Evolutionary conservation across 2,113 vertebrate species (phyloP), one percentile per base, ranked within the genome.

Genomic region (Rhinogobius similis): DNA sequence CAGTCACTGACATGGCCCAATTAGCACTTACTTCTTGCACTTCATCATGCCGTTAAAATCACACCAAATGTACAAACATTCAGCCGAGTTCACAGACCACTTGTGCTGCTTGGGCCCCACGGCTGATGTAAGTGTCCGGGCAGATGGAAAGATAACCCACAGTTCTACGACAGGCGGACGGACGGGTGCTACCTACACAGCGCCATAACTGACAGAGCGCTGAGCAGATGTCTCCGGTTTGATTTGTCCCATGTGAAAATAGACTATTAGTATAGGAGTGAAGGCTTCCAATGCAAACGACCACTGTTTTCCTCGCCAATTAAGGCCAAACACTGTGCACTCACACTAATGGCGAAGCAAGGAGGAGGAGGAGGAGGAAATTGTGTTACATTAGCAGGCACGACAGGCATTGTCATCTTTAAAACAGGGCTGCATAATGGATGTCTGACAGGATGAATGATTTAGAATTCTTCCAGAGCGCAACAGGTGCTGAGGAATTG

Each of bases 11-110:
- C 68, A 59, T 32, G 27, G 20, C 18, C 73, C 76, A 85, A 87
- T 90, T 89, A 82, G 78, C 88, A 62, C 86, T 79, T 39, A 20
- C 50, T 70, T 71, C 70, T 43, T 75, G 72, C 76, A 79, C 85
- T 73, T 74, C 44, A 75, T 78, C 83, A 71, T 44, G 44, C 61
- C 23, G 78, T 9, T n/a, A 62, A 27, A 68, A 65, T 75, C 0
- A 77, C 76, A 63, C 84, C 82, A 67, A 83, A 82, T 79, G 84
- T 78, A 75, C 82, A 66, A 82, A 83, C 65, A 52, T 68, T 83
- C 77, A 65, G 68, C 70, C 72, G 32, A 67, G 77, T 82, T 86
- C 82, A 68, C 83, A 77, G 84, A 73, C 75, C 73, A 78, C 84
- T 87, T 81, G 85, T 86, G 85, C 85, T 83, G 86, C 64, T 18